phyloP scores from a whole-genome alignment of 1,140 invertebrate species.

The Papilio polytes region DNA sequence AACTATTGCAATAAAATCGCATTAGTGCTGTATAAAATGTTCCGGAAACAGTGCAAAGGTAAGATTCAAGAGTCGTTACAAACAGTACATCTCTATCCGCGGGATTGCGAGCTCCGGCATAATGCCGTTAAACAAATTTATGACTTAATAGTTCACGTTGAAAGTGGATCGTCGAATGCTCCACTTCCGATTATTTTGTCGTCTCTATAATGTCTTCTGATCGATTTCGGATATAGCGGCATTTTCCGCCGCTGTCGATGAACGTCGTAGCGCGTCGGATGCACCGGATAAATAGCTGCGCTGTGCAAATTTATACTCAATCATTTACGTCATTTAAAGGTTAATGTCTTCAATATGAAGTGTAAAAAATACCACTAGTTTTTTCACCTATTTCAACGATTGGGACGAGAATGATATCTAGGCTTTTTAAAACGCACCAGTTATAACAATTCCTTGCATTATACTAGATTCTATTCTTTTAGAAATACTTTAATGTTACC shows the following conservation, averaged over 20 bases:
- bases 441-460: too few relatives aligned
- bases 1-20: conserved; percentile 27
- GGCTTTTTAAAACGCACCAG: not conserved
- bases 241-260: conserved; percentile 27
- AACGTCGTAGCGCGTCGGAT: conserved; percentile 22
- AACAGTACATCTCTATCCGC: conserved; percentile 19
- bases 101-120: conserved; percentile 50
- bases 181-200: conserved; percentile 43
- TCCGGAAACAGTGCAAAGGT: conserved; percentile 9
- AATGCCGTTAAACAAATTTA: conserved; percentile 59
- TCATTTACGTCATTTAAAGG: not conserved
- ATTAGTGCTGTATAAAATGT: not conserved
- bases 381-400: not conserved
- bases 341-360: not conserved
- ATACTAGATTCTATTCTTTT: not conserved
- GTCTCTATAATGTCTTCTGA: conserved; percentile 40
- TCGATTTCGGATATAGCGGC: conserved; percentile 38
- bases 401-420: too few relatives aligned
- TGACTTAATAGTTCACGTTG: conserved; percentile 55
- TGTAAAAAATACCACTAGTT: not conserved
- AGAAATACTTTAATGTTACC: not conserved
- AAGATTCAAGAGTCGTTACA: conserved; percentile 33
- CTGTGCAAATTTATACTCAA: conserved; percentile 32
- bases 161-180: conserved; percentile 48
- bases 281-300: conserved; percentile 12